Evolutionary conservation across 2,797 vertebrate genomes (phyloP).

Genomic region (Pseudochirops cupreus): DNA sequence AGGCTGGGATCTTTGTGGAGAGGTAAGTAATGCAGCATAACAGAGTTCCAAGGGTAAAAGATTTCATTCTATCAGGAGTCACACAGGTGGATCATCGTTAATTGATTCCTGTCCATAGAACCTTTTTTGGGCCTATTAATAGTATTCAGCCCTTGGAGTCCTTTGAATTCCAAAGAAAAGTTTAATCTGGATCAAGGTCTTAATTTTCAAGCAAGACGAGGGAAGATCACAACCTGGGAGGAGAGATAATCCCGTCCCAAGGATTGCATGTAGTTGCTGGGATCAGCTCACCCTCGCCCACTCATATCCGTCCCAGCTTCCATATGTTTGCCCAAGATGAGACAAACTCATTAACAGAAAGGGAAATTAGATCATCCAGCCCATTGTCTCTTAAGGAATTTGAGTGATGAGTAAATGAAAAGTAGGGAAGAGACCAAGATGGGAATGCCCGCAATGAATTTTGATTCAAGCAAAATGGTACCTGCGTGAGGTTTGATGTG

Average conservation of each 20-base stretch:
- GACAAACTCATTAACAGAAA: neutral
- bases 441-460: neutral
- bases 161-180: conserved; percentile 11
- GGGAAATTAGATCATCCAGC: neutral
- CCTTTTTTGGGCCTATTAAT: neutral
- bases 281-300: neutral
- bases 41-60: neutral
- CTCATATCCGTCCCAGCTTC: neutral
- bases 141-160: neutral
- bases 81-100: neutral
- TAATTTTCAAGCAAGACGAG: conserved; percentile 28
- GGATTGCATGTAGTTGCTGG: neutral
- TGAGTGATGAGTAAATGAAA: neutral
- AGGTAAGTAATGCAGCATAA: conserved; percentile 85
- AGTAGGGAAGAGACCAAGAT: neutral
- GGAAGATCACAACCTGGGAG: neutral
- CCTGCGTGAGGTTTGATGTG: neutral
- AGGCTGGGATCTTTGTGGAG: conserved; percentile 98
- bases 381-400: neutral
- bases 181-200: conserved; percentile 15
- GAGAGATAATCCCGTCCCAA: neutral
- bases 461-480: neutral
- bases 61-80: neutral
- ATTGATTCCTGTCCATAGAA: conserved; percentile 1
- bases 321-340: neutral